Base-by-base conservation (phyloP, 30 jellyfish, hydroid and myxozoan species). In the Catostylus mosaicus region DNA sequence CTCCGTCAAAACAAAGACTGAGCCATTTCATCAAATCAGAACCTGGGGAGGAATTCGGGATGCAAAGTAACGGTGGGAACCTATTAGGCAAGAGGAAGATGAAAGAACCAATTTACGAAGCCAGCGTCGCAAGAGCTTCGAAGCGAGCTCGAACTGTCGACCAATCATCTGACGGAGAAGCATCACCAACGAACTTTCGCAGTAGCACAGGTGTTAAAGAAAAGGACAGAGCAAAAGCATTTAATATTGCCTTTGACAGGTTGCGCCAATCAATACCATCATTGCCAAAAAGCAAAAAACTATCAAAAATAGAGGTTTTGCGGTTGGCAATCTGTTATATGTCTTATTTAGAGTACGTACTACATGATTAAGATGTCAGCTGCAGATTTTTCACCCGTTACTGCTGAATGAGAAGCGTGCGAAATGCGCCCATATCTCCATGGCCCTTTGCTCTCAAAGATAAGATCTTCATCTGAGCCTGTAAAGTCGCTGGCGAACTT, bases 211-310 rank as follows among this genome's bases (percentile, higher is more conserved):
- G 80, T 29, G 86, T 69, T 1, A 79, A 80, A 80, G 96, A 88
- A 80, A 88, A 88, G 68, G 97, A 89, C 78, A 66, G 97, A 63
- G 97, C 94, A 10, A 78, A 84, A 40, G 81, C 90, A 6, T 89
- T 89, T 54, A 89, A 89, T 65, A 36, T 60, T 14, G 97, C 97
- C 22, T 89, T 89, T 52, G 94, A 81, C 43, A 62, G 89, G 59
- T 83, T 89, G 51, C 86, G 97, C 6, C 90, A 89, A 36, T 84
- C 93, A 33, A 89, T 89, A 27, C 97, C 97, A 16, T 89, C 97
- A 35, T 38, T 89, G 71, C 97, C 97, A 1, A 86, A 77, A 70
- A 89, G 80, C 87, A 89, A 89, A 69, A 81, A 82, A 43, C 78
- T 89, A 19, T 89, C 97, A 31, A 89, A 89, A 73, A 89, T 89